Percentiles rank a stretch among this genome's conserved stretches.
phyloP scores from a whole-genome alignment of 2,888 invertebrate species.

The Cylindroiulus punctatus region DNA sequence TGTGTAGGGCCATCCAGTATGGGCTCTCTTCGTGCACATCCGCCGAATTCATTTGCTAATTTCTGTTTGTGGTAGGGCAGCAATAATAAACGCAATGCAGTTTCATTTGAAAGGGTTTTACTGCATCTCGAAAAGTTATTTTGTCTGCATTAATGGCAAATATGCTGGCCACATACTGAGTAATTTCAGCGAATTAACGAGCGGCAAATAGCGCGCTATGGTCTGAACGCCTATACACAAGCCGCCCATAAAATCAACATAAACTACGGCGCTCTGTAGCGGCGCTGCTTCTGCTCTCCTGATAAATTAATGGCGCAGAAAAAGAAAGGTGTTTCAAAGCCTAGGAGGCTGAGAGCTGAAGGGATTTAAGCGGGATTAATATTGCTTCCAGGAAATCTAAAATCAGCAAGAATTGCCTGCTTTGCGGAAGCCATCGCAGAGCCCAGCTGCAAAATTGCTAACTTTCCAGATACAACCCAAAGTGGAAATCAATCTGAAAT shows the following conservation, averaged over 20 bases:
- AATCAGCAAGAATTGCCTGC: constrained; percentile 14
- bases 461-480: constrained; percentile 7
- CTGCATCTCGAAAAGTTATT: constrained; percentile 22
- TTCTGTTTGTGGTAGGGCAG: neutral
- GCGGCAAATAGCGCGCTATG: constrained; percentile 32
- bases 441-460: neutral
- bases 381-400: constrained; percentile 14
- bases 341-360: constrained; percentile 17
- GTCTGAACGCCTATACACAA: constrained; percentile 20
- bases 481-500: constrained; percentile 26
- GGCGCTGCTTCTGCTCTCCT: neutral
- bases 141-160: constrained; percentile 32
- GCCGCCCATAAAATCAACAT: constrained; percentile 27
- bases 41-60: constrained; percentile 13
- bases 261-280: constrained; percentile 9
- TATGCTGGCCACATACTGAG: constrained; percentile 23
- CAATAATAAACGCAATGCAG: neutral
- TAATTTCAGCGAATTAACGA: constrained; percentile 32
- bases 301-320: constrained; percentile 26
- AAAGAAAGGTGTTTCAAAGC: constrained; percentile 32
- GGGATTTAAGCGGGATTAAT: constrained; percentile 32
- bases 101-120: constrained; percentile 1
- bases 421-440: neutral
- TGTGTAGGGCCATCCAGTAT: neutral
- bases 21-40: neutral